Evolutionary conservation across 92 coral and sea anemone genomes (phyloP), one percentile per base, ranked within the genome.

Genomic region (Umimayanthus kanabou): DNA sequence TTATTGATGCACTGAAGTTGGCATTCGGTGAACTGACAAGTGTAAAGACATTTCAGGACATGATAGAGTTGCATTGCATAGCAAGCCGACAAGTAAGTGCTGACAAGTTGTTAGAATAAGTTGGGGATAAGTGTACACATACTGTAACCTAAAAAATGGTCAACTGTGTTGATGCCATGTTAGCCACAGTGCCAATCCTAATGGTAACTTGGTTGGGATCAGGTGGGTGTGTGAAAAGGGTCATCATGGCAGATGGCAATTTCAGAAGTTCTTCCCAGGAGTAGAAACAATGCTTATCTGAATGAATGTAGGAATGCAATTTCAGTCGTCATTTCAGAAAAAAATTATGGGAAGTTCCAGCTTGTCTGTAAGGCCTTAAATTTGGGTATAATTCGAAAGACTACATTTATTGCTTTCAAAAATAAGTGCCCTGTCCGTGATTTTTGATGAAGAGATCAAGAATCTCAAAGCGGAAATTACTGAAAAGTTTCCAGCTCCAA

Each of bases 321-420:
- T 15, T 81, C 94, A 9, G 57, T 92, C n/a, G 25, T 85, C 15
- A 40, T 88, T 18, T 81, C 94, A 22, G 94, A 91, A 2, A 92
- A 92, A 43, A 89, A 92, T 42, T 92, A 85, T 76, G 57, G 85
- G 15, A 92, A 92, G n/a, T 72, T 92, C 50, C 15, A 15, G 37
- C 88, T 91, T 69, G 69, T 91, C 22, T 61, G 77, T n/a, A 84
- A 91, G 58, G 91, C 82, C 16, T 49, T 91, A 45, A 88, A 88
- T 43, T 73, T 91, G 50, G 45, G 67, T 43, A 15, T 61, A 13
- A 30, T 83, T 20, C 30, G 93, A 14, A 70, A n/a, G 20, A 29
- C 84, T 13, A 30, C 83, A 15, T 83, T 74, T 53, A 4, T 11
- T 9, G 33, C 66, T 66, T 89, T 89, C 71, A 86, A 89, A 89